Percentiles rank a stretch among this genome's conserved stretches.
These are phyloP conservation scores for Saimiri boliviensis DNA, from an alignment of 2,113 vertebrate species.

Conservation along the genomic window DNA sequence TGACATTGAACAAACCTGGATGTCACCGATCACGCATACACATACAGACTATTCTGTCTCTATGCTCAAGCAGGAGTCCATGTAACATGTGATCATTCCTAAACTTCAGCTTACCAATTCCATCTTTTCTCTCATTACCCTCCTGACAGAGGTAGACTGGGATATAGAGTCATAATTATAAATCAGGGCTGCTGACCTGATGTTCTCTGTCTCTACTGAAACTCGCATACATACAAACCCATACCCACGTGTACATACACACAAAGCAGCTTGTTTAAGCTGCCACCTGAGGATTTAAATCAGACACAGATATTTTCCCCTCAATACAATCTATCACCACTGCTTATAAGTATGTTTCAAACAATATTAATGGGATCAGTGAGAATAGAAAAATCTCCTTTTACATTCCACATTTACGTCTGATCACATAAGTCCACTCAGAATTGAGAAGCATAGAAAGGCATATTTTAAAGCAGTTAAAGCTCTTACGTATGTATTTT, in stretches of 20 bases:
- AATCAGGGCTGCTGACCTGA: not conserved
- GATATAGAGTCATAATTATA: not conserved
- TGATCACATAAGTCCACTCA: not conserved
- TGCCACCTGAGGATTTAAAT: constrained; percentile 2
- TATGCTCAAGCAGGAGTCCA: not conserved
- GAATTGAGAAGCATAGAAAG: constrained; percentile 3
- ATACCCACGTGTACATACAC: not conserved
- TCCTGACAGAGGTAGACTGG: not conserved
- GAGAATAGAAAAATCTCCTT: not conserved
- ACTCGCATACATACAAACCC: not conserved
- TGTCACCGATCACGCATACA: not conserved
- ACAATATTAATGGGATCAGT: not conserved
- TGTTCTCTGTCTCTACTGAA: not conserved
- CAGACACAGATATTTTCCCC: not conserved
- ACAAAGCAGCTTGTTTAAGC: not conserved
- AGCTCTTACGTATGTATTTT: not conserved
- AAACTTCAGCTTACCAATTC: not conserved
- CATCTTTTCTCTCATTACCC: not conserved
- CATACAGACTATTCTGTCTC: not conserved
- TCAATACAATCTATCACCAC: not conserved
- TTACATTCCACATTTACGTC: not conserved
- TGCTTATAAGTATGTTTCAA: not conserved
- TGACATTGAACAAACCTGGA: not conserved
- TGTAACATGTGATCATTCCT: not conserved
- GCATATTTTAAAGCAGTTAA: not conserved